Percentiles rank a stretch among this genome's conserved stretches.
phyloP scores from a whole-genome alignment of 2,888 invertebrate genomes.

The Drosophila bunnanda region DNA sequence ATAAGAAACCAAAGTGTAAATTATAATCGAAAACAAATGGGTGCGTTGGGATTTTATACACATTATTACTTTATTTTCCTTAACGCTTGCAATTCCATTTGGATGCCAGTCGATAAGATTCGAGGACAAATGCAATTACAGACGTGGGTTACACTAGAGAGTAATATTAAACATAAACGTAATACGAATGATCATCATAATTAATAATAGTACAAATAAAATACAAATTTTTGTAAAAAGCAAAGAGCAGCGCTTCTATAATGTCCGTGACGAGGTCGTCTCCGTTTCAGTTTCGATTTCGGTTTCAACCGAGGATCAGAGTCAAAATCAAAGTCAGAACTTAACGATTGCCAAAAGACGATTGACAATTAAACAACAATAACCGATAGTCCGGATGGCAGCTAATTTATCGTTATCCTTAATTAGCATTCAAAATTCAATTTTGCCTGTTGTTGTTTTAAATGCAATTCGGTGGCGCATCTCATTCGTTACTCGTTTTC shows the following conservation, averaged over 20 bases:
- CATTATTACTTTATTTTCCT: slow-evolving; percentile 46
- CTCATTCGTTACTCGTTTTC: slow-evolving; percentile 4
- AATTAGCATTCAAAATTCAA: not conserved
- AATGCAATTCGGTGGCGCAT: slow-evolving; percentile 37
- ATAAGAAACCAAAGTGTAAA: not conserved
- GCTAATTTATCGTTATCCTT: slow-evolving; percentile 13
- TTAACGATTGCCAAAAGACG: not conserved
- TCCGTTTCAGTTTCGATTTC: slow-evolving; percentile 36
- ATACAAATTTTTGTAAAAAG: slow-evolving; percentile 41
- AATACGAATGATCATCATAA: slow-evolving; percentile 57
- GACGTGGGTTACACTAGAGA: slow-evolving; percentile 58
- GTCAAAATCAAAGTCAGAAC: slow-evolving; percentile 20
- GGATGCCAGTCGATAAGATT: slow-evolving; percentile 32
- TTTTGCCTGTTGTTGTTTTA: slow-evolving; percentile 7
- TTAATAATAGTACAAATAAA: slow-evolving; percentile 53
- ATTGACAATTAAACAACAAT: not conserved
- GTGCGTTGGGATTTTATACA: slow-evolving; percentile 44
- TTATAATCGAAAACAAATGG: slow-evolving; percentile 4
- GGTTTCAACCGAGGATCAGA: slow-evolving; percentile 25
- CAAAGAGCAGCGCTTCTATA: slow-evolving; percentile 59
- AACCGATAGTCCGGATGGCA: not conserved
- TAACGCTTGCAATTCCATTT: slow-evolving; percentile 42
- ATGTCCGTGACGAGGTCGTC: slow-evolving; percentile 15
- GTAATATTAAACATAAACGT: slow-evolving; percentile 68
- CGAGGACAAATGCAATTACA: slow-evolving; percentile 45